A percentile compares a stretch with the other conserved stretches of the same genome.
phyloP scores from a whole-genome alignment of 2,797 vertebrate species.

The Dryobates pubescens region DNA sequence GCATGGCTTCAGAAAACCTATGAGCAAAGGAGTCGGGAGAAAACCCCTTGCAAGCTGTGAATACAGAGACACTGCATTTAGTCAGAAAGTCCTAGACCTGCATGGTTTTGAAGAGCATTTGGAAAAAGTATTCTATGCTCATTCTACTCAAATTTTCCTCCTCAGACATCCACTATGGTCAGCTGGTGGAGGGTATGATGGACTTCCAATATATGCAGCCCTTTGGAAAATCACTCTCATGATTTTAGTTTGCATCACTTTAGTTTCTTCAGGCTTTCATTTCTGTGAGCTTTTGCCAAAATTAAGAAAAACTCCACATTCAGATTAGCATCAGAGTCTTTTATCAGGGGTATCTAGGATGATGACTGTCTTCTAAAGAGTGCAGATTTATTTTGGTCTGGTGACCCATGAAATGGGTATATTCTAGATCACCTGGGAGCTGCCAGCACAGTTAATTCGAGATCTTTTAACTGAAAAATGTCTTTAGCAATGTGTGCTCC shows the following conservation, averaged over 20 bases:
- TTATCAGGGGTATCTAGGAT: background rate
- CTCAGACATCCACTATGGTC: background rate
- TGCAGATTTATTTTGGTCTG: background rate
- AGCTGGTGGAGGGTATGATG: background rate
- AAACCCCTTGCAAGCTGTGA: background rate
- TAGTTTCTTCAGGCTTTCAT: background rate
- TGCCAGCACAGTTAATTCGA: conserved; percentile 3
- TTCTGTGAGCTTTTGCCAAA: background rate
- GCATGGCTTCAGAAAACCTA: background rate
- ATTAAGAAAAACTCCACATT: background rate
- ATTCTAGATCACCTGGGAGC: background rate
- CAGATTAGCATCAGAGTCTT: background rate
- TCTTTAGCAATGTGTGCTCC: conserved; percentile 8
- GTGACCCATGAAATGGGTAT: background rate
- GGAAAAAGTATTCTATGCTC: background rate
- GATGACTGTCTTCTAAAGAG: background rate
- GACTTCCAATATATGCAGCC: background rate
- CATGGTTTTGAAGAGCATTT: background rate
- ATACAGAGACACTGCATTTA: background rate
- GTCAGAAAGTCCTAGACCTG: background rate
- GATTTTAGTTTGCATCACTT: background rate
- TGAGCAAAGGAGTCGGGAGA: background rate
- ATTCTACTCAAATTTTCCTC: background rate
- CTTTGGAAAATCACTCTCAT: background rate
- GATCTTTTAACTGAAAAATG: conserved; percentile 23